Conservation (phyloP, 1,140 invertebrate species). For the Drosophila punjabiensis region DNA sequence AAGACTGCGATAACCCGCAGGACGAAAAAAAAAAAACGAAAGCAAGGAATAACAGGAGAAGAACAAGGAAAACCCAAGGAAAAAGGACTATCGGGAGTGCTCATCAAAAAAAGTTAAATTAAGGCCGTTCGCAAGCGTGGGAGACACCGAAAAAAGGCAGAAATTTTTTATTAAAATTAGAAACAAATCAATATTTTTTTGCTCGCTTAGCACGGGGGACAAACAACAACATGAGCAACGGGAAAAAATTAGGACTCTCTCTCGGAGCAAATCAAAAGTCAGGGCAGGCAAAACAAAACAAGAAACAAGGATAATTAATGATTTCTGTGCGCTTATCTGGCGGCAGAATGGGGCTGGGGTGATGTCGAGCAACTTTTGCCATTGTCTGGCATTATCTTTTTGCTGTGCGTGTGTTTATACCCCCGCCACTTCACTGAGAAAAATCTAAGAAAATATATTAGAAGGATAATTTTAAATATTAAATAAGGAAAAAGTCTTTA, state of each 20-base stretch:
- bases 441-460: conserved; percentile 1
- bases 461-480: background rate
- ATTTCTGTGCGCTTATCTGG: conserved; percentile 81
- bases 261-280: conserved; percentile 70
- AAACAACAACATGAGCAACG: conserved; percentile 8
- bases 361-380: conserved; percentile 72
- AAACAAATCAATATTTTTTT: conserved; percentile 84
- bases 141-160: conserved; percentile 52
- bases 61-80: conserved; percentile 13
- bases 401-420: conserved; percentile 51
- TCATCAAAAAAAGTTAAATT: conserved; percentile 83
- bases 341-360: conserved; percentile 25
- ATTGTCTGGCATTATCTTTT: conserved; percentile 83
- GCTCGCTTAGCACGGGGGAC: background rate
- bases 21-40: conserved; percentile 32
- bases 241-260: conserved; percentile 8
- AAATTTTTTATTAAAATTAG: conserved; percentile 84
- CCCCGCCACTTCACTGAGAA: conserved; percentile 5
- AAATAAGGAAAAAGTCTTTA: too few relatives aligned
- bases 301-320: conserved; percentile 85
- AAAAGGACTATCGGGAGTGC: conserved; percentile 63
- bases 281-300: conserved; percentile 73
- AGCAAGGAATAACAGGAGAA: conserved; percentile 12
- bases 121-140: conserved; percentile 37
- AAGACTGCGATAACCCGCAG: conserved; percentile 76